Conservation (phyloP, 2,888 invertebrate species). For the Bombylius discolor region DNA sequence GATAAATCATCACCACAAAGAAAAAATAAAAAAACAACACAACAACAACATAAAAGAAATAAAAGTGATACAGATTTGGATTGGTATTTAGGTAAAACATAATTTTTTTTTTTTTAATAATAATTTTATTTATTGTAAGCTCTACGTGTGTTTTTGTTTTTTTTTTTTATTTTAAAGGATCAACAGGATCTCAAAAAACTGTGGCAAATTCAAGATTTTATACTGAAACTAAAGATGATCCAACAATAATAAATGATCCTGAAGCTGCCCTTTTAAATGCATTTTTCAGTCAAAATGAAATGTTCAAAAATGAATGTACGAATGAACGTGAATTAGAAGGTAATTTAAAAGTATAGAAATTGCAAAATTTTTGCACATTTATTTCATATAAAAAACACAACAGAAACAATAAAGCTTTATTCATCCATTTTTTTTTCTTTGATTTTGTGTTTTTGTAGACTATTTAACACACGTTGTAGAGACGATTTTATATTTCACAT, state of each 20-base stretch:
- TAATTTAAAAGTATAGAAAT: neutral
- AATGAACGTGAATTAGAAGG: constrained; percentile 17
- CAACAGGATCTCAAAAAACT: constrained; percentile 11
- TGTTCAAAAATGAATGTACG: constrained; percentile 15
- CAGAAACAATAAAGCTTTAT: neutral
- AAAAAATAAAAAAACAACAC: constrained; percentile 29
- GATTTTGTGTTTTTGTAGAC: constrained; percentile 4
- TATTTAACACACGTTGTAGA: constrained; percentile 17
- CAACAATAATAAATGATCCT: constrained; percentile 11
- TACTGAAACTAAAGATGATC: constrained; percentile 13
- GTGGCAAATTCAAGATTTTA: constrained; percentile 18
- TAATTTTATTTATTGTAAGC: neutral
- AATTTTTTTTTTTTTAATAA: neutral
- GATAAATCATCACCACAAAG: constrained; percentile 23
- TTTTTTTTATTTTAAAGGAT: neutral
- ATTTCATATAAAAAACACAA: neutral
- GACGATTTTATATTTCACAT: constrained; percentile 16
- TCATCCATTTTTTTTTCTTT: neutral
- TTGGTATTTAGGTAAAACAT: constrained; percentile 45
- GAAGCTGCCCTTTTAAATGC: constrained; percentile 16
- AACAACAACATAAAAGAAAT: constrained; percentile 47
- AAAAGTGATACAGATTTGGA: constrained; percentile 60
- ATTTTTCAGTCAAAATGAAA: constrained; percentile 16
- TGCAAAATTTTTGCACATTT: neutral
- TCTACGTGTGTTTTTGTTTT: neutral